A percentile compares a stretch with the other conserved stretches of the same genome.
phyloP scores from a whole-genome alignment of 1,140 invertebrate genomes.

The Glossosoma conforme region DNA sequence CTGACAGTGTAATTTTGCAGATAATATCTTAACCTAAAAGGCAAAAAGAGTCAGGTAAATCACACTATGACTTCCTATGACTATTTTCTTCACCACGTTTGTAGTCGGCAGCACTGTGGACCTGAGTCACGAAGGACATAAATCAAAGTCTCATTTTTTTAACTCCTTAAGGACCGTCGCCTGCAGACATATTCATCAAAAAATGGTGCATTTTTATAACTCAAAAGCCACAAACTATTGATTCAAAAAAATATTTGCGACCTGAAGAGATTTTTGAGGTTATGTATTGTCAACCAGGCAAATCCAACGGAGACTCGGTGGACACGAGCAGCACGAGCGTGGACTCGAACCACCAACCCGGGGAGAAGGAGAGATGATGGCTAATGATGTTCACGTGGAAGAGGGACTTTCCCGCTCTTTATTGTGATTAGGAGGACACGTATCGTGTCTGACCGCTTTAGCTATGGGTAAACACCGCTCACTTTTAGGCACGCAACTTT shows the following conservation, averaged over 20 bases:
- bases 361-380: slow-evolving; percentile 31
- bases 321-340: slow-evolving; percentile 30
- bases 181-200: too few species aligned
- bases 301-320: slow-evolving; percentile 24
- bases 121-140: too few species aligned
- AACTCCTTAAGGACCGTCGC: too few species aligned
- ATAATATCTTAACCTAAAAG: too few species aligned
- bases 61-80: too few species aligned
- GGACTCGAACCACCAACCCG: slow-evolving; percentile 25
- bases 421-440: slow-evolving; percentile 6
- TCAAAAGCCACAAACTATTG: too few species aligned
- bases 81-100: too few species aligned
- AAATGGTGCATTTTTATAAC: too few species aligned
- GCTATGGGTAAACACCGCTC: slow-evolving; percentile 24
- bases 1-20: too few species aligned
- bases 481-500: slow-evolving; percentile 27
- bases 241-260: background rate
- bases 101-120: too few species aligned
- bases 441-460: slow-evolving; percentile 13
- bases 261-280: background rate
- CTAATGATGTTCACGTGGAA: slow-evolving; percentile 18
- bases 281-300: slow-evolving; percentile 20
- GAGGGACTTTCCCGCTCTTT: slow-evolving; percentile 12
- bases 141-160: too few species aligned
- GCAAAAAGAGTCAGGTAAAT: too few species aligned